Evolutionary conservation across 2,797 vertebrate genomes (phyloP).

Genomic region (Myoxocephalus aenaeus): DNA sequence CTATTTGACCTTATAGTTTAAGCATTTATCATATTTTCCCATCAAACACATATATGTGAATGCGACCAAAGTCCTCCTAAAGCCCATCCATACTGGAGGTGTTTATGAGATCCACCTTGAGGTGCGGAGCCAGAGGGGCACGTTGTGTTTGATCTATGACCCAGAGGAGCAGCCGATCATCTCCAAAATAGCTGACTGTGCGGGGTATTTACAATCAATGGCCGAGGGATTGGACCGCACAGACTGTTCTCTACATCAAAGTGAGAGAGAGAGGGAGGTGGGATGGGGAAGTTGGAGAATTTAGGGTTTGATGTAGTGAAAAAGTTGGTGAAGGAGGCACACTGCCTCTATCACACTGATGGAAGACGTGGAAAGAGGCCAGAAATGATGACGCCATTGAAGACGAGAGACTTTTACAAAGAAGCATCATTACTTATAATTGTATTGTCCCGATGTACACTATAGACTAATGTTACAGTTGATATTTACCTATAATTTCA

Average conservation of each 20-base stretch:
- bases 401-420: conserved; percentile 18
- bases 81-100: conserved; percentile 7
- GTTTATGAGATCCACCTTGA: conserved; percentile 44
- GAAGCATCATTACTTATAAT: conserved; percentile 4
- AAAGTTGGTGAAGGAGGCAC: conserved; percentile 46
- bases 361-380: conserved; percentile 13
- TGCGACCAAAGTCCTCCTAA: conserved; percentile 9
- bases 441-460: conserved; percentile 13
- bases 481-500: not conserved
- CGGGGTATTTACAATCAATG: conserved; percentile 69
- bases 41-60: conserved; percentile 8
- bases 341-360: conserved; percentile 5
- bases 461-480: not conserved
- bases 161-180: conserved; percentile 68
- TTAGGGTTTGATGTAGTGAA: conserved; percentile 43
- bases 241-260: conserved; percentile 66
- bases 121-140: conserved; percentile 13
- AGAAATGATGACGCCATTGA: conserved; percentile 33
- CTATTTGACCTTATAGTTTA: not conserved
- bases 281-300: conserved; percentile 39
- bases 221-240: conserved; percentile 45
- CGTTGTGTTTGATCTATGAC: conserved; percentile 67
- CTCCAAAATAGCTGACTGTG: conserved; percentile 74
- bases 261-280: not conserved
- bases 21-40: not conserved